Percentiles rank a stretch among this genome's conserved stretches.
Evolutionary conservation across 2,797 vertebrate genomes (phyloP).

Genomic region (Coregonus sp.): DNA sequence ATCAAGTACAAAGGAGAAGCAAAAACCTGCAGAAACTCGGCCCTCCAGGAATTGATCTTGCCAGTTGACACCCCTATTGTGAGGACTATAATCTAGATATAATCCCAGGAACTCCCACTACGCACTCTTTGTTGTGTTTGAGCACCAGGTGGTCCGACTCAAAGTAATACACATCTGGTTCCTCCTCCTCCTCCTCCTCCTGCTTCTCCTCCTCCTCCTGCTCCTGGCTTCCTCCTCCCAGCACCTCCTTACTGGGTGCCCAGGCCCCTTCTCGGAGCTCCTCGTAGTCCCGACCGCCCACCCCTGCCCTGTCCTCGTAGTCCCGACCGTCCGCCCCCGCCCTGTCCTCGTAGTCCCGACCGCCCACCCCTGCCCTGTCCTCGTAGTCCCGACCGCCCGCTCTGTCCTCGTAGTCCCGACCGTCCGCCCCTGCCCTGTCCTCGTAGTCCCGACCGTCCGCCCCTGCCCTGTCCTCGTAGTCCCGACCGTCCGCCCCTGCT

Average conservation of each 20-base stretch:
- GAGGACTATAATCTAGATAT: no score
- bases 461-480: slow-evolving; percentile 57
- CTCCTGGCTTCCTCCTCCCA: slow-evolving; percentile 63
- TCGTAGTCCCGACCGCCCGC: no score
- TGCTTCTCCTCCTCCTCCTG: no score
- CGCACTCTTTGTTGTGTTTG: slow-evolving; percentile 99
- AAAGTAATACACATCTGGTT: slow-evolving; percentile 99
- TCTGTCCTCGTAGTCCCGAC: slow-evolving; percentile 45
- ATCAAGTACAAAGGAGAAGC: no score
- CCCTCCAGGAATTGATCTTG: no score
- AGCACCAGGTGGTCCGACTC: slow-evolving; percentile 99
- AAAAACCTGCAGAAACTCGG: no score
- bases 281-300: slow-evolving; percentile 60
- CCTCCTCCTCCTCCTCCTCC: slow-evolving; percentile 83
- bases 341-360: slow-evolving; percentile 45
- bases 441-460: slow-evolving; percentile 62
- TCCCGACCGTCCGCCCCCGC: not conserved
- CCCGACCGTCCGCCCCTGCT: slow-evolving; percentile 67
- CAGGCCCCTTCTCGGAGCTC: slow-evolving; percentile 65
- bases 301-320: slow-evolving; percentile 57
- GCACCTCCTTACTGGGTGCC: slow-evolving; percentile 79
- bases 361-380: slow-evolving; percentile 65
- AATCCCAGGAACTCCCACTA: slow-evolving; percentile 32
- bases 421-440: slow-evolving; percentile 68
- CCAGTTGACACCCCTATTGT: no score